phyloP scores from a whole-genome alignment of 2,797 vertebrate genomes.

The Aulostomus chinensis region DNA sequence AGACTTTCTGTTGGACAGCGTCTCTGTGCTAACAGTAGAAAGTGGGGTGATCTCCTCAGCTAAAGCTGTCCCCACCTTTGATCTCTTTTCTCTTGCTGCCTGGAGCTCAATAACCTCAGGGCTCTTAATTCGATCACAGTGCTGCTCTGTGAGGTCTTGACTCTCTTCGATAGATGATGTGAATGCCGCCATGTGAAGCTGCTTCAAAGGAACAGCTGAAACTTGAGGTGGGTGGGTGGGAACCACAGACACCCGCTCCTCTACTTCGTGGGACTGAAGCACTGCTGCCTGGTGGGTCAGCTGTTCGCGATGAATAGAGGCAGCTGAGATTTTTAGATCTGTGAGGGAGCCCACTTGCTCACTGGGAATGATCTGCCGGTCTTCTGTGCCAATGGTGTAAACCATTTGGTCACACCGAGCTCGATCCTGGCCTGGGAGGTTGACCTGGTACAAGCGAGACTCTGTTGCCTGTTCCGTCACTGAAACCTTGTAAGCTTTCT shows the following conservation, averaged over 20 bases:
- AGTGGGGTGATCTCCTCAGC: constrained; percentile 79
- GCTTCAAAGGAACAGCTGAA: constrained; percentile 69
- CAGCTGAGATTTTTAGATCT: constrained; percentile 76
- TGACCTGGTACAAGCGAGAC: constrained; percentile 84
- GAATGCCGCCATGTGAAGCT: constrained; percentile 76
- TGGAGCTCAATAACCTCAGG: constrained; percentile 73
- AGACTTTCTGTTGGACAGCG: constrained; percentile 54
- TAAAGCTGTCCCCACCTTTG: constrained; percentile 74
- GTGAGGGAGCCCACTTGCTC: constrained; percentile 77
- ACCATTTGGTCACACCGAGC: constrained; percentile 75
- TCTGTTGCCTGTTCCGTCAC: constrained; percentile 80
- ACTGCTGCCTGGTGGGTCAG: constrained; percentile 81
- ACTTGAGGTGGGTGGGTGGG: constrained; percentile 59
- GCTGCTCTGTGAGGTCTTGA: constrained; percentile 80
- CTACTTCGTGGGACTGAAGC: constrained; percentile 75
- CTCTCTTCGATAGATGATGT: constrained; percentile 80
- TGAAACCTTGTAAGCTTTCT: constrained; percentile 80
- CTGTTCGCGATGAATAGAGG: constrained; percentile 75
- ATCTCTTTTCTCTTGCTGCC: constrained; percentile 61
- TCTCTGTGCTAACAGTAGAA: constrained; percentile 64
- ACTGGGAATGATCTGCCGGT: constrained; percentile 77
- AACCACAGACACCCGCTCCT: constrained; percentile 74
- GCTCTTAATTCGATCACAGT: constrained; percentile 79
- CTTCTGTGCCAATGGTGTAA: constrained; percentile 85
- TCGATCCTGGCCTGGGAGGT: constrained; percentile 78